Percentiles rank a stretch among this genome's conserved stretches.
Conservation (phyloP, 2,797 vertebrate genomes). For the Oryzias sinensis region DNA sequence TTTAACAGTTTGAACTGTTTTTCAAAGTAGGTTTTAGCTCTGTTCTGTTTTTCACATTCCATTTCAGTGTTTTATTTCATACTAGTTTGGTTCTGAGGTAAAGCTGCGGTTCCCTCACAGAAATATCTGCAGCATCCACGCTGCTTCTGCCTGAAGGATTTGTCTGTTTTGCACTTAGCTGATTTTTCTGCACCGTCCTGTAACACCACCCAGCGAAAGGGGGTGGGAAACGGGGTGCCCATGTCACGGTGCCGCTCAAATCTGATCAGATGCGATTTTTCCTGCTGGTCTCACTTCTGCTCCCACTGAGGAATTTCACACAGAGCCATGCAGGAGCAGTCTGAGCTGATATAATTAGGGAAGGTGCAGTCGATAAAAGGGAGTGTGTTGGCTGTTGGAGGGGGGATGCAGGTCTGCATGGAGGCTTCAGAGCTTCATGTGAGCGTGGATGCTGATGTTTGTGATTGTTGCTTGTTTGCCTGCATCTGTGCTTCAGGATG, state of each 20-base stretch:
- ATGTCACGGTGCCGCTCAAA: slow-evolving; percentile 22
- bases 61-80: too few relatives aligned
- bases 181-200: slow-evolving; percentile 4
- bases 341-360: slow-evolving; percentile 73
- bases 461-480: slow-evolving; percentile 17
- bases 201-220: slow-evolving; percentile 1
- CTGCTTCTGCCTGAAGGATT: not conserved
- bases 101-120: not conserved
- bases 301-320: slow-evolving; percentile 78
- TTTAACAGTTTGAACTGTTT: too few relatives aligned
- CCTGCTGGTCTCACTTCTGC: slow-evolving; percentile 68
- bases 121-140: not conserved
- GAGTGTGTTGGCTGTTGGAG: slow-evolving; percentile 64
- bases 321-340: slow-evolving; percentile 55
- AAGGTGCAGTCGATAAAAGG: slow-evolving; percentile 65
- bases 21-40: too few relatives aligned
- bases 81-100: not conserved
- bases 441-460: slow-evolving; percentile 14
- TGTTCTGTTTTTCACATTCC: too few relatives aligned
- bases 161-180: not conserved
- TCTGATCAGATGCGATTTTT: slow-evolving; percentile 43
- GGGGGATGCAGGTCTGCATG: slow-evolving; percentile 40
- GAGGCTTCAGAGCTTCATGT: slow-evolving; percentile 3
- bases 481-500: slow-evolving; percentile 8
- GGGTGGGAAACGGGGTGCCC: slow-evolving; percentile 6